These are phyloP conservation scores for Xestia rhomboidea DNA, from an alignment of 2,888 invertebrate species.

Conservation along the genomic window DNA sequence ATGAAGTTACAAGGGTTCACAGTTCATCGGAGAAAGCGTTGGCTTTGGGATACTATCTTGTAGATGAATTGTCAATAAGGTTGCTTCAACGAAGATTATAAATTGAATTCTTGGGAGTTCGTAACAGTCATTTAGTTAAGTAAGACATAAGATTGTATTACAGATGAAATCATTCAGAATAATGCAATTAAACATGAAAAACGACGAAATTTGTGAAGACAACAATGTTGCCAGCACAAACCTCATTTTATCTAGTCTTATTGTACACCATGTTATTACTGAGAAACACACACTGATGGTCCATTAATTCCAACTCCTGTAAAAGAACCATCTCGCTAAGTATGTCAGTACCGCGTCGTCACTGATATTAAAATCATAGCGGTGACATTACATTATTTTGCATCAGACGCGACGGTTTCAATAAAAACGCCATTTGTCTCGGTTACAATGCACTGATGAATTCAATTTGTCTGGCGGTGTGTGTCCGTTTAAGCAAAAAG, in stretches of 20 bases:
- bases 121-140: neutral
- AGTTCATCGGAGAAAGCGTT: constrained; percentile 54
- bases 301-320: constrained; percentile 37
- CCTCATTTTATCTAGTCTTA: neutral
- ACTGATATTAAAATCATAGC: constrained; percentile 63
- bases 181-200: neutral
- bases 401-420: constrained; percentile 68
- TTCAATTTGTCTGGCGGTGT: constrained; percentile 58
- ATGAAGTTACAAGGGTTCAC: constrained; percentile 59
- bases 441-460: constrained; percentile 68
- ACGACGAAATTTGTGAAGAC: neutral
- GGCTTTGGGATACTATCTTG: constrained; percentile 30
- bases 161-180: neutral
- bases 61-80: constrained; percentile 32
- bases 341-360: constrained; percentile 50
- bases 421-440: constrained; percentile 76
- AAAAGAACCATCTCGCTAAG: constrained; percentile 37
- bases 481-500: constrained; percentile 16
- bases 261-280: constrained; percentile 27
- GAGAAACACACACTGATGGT: constrained; percentile 18
- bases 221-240: neutral
- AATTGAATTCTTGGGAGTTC: neutral
- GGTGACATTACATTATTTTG: constrained; percentile 65
- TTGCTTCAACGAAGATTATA: neutral
- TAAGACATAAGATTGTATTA: too few species aligned